Conservation (phyloP, 2,888 invertebrate genomes). For the Clivina fossor region DNA sequence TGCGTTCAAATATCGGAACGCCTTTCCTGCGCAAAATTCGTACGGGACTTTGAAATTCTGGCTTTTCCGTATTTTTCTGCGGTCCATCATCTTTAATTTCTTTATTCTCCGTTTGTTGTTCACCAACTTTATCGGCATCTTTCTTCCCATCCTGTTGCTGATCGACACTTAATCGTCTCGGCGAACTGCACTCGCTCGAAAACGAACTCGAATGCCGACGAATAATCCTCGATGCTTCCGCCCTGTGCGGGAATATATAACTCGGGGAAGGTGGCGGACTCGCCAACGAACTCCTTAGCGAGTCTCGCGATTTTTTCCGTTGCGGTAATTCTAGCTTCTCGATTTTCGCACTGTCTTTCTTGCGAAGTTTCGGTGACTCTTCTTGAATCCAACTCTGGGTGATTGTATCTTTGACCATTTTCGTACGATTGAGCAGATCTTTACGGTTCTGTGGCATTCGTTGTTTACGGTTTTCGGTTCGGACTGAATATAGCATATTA, state of each 20-base stretch:
- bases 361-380: conserved; percentile 53
- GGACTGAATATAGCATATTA: conserved; percentile 80
- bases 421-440: conserved; percentile 49
- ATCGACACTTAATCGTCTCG: conserved; percentile 45
- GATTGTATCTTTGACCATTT: conserved; percentile 49
- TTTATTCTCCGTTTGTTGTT: conserved; percentile 1
- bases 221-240: conserved; percentile 79
- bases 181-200: conserved; percentile 70
- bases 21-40: conserved; percentile 34
- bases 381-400: conserved; percentile 48
- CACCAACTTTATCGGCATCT: too few relatives aligned
- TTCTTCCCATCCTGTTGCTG: conserved; percentile 7
- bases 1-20: conserved; percentile 25
- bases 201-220: conserved; percentile 81
- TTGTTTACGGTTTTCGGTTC: conserved; percentile 54
- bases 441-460: conserved; percentile 50
- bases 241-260: conserved; percentile 62
- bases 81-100: neutral
- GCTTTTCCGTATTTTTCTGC: conserved; percentile 16
- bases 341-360: conserved; percentile 51
- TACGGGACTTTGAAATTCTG: conserved; percentile 2
- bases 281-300: conserved; percentile 48
- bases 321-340: conserved; percentile 34
- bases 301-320: conserved; percentile 52
- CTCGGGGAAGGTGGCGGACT: conserved; percentile 59